phyloP scores from a whole-genome alignment of 37 sponge, comb jelly and placozoan species.

The Petrosia ficiformis region DNA sequence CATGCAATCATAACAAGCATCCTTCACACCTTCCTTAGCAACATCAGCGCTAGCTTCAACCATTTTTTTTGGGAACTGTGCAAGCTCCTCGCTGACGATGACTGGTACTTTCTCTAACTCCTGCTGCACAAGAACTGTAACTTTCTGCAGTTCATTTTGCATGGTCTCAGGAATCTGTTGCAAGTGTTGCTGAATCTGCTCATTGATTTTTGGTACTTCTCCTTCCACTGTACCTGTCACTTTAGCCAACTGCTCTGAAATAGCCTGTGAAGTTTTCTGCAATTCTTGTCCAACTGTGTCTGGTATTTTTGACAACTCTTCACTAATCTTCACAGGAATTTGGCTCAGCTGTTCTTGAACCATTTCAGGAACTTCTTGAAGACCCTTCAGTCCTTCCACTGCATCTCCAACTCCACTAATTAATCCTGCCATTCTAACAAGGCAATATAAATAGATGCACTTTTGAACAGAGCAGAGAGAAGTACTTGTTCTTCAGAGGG shows the following conservation, averaged over 20 bases:
- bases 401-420: conserved; percentile 16
- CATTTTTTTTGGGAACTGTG: background rate
- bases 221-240: background rate
- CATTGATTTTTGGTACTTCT: background rate
- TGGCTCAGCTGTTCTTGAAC: background rate
- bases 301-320: background rate
- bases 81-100: conserved; percentile 1
- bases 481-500: too few species aligned
- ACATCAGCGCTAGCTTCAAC: conserved; percentile 5
- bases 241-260: conserved; percentile 2
- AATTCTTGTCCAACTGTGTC: background rate
- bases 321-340: conserved; percentile 2
- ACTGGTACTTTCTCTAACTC: conserved; percentile 8
- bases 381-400: background rate
- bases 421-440: too few species aligned
- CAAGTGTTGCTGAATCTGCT: background rate
- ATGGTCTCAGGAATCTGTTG: background rate
- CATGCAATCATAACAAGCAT: conserved; percentile 2
- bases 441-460: too few species aligned
- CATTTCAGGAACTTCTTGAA: background rate
- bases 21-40: background rate
- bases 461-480: too few species aligned
- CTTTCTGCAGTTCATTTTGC: background rate
- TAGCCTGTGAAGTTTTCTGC: background rate
- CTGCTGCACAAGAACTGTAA: background rate